Evolutionary conservation across 2,797 vertebrate genomes (phyloP).

Genomic region (Xiphorhynchus erythropygius): DNA sequence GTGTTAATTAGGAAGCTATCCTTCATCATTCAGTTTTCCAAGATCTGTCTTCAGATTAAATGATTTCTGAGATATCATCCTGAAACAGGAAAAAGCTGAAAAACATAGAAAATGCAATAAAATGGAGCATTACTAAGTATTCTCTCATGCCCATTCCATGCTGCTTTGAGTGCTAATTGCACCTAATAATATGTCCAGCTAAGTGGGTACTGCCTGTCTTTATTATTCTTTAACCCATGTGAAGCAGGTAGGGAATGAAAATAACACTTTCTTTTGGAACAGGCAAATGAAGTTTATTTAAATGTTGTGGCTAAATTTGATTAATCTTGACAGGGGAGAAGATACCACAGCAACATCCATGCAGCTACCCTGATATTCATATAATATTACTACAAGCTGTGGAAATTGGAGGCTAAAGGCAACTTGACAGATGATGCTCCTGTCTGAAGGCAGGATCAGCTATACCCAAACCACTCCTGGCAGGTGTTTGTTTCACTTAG

Average conservation of each 20-base stretch:
- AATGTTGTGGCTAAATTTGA: not conserved
- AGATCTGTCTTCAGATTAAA: not conserved
- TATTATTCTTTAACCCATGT: not conserved
- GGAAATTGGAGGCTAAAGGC: not conserved
- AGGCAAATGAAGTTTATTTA: not conserved
- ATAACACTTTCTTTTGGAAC: not conserved
- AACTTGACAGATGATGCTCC: not conserved
- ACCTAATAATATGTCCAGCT: not conserved
- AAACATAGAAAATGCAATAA: not conserved
- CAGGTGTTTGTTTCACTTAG: slow-evolving; percentile 8
- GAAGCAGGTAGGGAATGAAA: not conserved
- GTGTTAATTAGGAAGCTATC: not conserved
- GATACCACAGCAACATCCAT: not conserved
- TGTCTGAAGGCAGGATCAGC: not conserved
- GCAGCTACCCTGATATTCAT: not conserved
- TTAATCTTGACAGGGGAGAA: not conserved
- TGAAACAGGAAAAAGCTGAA: not conserved
- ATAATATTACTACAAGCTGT: not conserved
- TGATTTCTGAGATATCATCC: not conserved
- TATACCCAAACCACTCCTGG: not conserved
- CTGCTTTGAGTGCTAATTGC: not conserved
- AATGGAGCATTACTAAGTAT: not conserved
- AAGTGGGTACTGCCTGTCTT: not conserved
- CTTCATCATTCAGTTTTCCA: not conserved
- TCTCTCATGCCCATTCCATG: too few relatives aligned